Conservation (phyloP, 1,140 invertebrate species). For the Aphis craccivora region DNA sequence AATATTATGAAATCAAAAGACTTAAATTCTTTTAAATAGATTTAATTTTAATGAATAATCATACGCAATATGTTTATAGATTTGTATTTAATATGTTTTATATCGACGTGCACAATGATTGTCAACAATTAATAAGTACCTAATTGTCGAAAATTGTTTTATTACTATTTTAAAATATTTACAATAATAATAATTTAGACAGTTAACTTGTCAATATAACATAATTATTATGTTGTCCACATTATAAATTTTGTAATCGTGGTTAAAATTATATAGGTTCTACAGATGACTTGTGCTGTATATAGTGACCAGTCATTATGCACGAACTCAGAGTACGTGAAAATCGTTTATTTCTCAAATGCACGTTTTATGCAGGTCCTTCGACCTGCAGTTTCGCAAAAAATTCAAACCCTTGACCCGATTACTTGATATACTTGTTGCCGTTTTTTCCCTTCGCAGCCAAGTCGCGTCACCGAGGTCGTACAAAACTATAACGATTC, state of each 20-base stretch:
- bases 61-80: too few relatives aligned
- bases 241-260: not conserved
- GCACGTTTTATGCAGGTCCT: not conserved
- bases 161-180: not conserved
- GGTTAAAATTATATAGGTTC: not conserved
- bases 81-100: too few relatives aligned
- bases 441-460: not conserved
- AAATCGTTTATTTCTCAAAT: constrained; percentile 6
- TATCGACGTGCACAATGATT: not conserved
- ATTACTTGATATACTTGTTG: not conserved
- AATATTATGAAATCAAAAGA: too few relatives aligned
- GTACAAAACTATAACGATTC: not conserved
- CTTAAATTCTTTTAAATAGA: not conserved
- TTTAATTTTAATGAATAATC: not conserved
- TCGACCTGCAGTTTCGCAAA: not conserved
- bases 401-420: constrained; percentile 30
- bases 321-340: not conserved
- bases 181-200: not conserved
- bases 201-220: not conserved
- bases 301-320: not conserved
- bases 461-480: not conserved
- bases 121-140: not conserved
- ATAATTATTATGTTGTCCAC: not conserved
- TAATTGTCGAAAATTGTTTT: not conserved
- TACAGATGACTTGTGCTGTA: not conserved